Base-by-base conservation (phyloP, 2,888 invertebrate genomes). In the Willowsia nigromaculata region DNA sequence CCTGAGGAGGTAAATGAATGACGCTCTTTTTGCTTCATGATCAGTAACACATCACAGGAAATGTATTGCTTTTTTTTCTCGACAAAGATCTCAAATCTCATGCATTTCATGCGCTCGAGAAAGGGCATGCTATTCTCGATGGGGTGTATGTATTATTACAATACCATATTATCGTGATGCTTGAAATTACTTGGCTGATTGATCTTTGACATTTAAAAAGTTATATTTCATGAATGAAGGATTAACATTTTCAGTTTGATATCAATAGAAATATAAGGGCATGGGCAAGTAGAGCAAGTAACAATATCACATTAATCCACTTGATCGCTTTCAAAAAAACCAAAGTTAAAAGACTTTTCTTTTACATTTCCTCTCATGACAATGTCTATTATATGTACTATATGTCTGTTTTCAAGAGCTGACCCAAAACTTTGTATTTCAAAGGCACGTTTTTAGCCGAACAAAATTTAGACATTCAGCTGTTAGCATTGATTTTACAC, bases 121-220 rank as follows among this genome's bases (percentile, higher is more conserved):
- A 65, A 50, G 15, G 33, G 65, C 37, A 11, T 7, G 37, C 33
- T 18, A 37, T 11, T 1, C 62, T 62, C 62, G 1, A 65, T 65
- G 65, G 65, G 65, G 65, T 18, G 37, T n/a, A 47, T 2, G 53
- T 22, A 33, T 65, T 30, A n/a, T 33, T 53, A 50, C 37, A 11
- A 37, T 80, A 13, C 27, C 25, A n/a, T 50, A 50, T 30, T 47
- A 78, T 78, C 65, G 62, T 68, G 68, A 83, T 83, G n/a, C 83
- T 47, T 68, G 62, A 65, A 50, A 37, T 81, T 59, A 59, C 43
- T 50, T 18, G n/a, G 27, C 53, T 71, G 74, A 85, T 71, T 85
- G 84, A 85, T 85, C 84, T 85, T 74, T 85, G 84, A 85, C 84
- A 85, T 85, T 71, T 27, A 71, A 84, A 53, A 53, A 18, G 43